phyloP scores from a whole-genome alignment of 2,888 invertebrate genomes.

The Drosophila anomelani region DNA sequence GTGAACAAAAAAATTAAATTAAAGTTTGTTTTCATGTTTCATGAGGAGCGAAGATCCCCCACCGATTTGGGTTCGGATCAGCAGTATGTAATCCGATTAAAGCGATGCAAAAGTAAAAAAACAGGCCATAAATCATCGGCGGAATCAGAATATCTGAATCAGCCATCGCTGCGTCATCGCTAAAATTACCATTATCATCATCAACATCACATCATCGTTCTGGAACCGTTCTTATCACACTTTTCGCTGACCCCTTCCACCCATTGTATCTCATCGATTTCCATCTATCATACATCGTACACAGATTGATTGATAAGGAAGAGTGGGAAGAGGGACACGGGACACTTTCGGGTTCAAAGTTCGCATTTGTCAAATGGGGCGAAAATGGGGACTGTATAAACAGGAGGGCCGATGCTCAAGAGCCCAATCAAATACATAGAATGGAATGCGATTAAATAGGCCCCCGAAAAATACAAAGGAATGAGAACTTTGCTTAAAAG shows the following conservation, averaged over 20 bases:
- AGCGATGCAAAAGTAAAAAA: slow-evolving; percentile 61
- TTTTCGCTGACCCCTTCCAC: slow-evolving; percentile 19
- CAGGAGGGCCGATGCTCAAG: slow-evolving; percentile 10
- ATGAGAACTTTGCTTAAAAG: not conserved
- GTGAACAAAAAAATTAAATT: slow-evolving; percentile 7
- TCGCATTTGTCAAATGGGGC: slow-evolving; percentile 41
- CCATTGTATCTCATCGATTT: slow-evolving; percentile 35
- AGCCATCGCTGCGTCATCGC: slow-evolving; percentile 64
- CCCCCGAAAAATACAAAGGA: slow-evolving; percentile 15
- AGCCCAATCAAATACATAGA: slow-evolving; percentile 18
- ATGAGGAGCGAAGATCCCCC: slow-evolving; percentile 59
- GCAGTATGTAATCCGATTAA: slow-evolving; percentile 43
- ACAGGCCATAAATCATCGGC: slow-evolving; percentile 47
- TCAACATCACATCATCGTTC: slow-evolving; percentile 28
- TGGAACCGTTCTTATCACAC: slow-evolving; percentile 35
- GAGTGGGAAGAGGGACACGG: not conserved
- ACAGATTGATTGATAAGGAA: slow-evolving; percentile 44
- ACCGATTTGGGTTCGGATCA: slow-evolving; percentile 23
- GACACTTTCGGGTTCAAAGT: slow-evolving; percentile 32
- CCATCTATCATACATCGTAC: slow-evolving; percentile 26
- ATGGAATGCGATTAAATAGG: slow-evolving; percentile 14
- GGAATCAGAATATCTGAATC: slow-evolving; percentile 60
- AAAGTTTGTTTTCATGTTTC: slow-evolving; percentile 39
- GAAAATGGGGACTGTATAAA: slow-evolving; percentile 29
- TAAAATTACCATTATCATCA: slow-evolving; percentile 12